These are phyloP conservation scores for Frieseomelitta varia DNA, from an alignment of 1,140 invertebrate species.

Conservation along the genomic window DNA sequence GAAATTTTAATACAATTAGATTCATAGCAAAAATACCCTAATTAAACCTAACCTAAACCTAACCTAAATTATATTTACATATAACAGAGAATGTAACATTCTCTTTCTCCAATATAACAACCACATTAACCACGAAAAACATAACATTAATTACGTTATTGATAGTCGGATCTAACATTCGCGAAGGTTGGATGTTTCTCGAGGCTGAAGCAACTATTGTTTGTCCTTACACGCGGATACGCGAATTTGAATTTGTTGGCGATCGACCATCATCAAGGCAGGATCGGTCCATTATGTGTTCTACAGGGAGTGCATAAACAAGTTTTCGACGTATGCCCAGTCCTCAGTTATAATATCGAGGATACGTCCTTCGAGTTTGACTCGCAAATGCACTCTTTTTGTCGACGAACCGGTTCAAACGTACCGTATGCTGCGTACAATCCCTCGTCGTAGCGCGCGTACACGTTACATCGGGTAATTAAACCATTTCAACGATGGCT, in stretches of 20 bases:
- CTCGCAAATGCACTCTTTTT: not conserved
- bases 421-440: no score
- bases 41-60: no score
- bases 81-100: no score
- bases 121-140: no score
- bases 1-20: no score
- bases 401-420: slow-evolving; percentile 39
- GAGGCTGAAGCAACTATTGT: no score
- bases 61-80: no score
- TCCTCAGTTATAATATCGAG: not conserved
- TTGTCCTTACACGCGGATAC: not conserved
- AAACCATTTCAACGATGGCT: not conserved
- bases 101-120: no score
- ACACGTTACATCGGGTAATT: not conserved
- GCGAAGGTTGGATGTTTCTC: no score
- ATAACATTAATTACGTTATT: no score
- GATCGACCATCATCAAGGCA: slow-evolving; percentile 14
- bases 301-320: not conserved
- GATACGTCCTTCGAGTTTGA: slow-evolving; percentile 19
- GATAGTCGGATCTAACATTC: no score
- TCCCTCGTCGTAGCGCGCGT: not conserved
- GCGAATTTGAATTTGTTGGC: slow-evolving; percentile 12
- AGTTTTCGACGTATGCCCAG: slow-evolving; percentile 9
- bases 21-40: no score
- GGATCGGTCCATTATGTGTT: slow-evolving; percentile 34